Evolutionary conservation across 2,888 invertebrate species (phyloP).

Genomic region (Hydrotaea cyrtoneurina): DNA sequence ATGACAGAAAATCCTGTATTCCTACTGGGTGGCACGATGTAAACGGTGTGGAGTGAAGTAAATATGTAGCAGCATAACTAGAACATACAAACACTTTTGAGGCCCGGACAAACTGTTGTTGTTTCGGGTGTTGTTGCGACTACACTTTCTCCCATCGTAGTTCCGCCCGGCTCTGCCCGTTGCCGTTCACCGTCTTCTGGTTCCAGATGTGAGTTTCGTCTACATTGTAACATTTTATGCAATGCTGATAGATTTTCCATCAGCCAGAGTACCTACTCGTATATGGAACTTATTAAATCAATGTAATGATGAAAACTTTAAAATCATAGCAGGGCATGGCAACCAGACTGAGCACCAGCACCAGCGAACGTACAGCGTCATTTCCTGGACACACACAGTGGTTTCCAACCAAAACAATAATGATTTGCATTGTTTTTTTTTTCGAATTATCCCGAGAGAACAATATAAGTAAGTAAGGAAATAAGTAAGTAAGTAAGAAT

Average conservation of each 20-base stretch:
- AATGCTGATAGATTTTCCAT: slow-evolving; percentile 48
- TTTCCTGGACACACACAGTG: slow-evolving; percentile 1
- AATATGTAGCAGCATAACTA: not conserved
- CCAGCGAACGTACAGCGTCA: not conserved
- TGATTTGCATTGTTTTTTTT: no score
- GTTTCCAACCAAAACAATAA: not conserved
- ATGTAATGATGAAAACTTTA: slow-evolving; percentile 63
- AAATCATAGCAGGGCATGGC: slow-evolving; percentile 42
- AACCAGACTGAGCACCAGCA: not conserved
- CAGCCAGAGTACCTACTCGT: not conserved
- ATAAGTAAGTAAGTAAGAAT: no score
- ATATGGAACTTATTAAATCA: slow-evolving; percentile 57
- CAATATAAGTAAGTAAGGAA: no score
- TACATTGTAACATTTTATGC: slow-evolving; percentile 47
- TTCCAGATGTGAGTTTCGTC: slow-evolving; percentile 42
- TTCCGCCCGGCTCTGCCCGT: not conserved
- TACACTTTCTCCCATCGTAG: not conserved
- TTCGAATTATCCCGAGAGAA: no score
- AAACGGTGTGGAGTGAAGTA: not conserved
- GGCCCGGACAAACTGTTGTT: not conserved
- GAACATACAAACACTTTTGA: no score
- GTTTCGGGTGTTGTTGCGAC: slow-evolving; percentile 33
- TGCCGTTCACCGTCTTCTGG: not conserved
- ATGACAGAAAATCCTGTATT: not conserved
- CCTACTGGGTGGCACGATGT: not conserved